phyloP scores from a whole-genome alignment of 2,113 vertebrate species.

The Dendropsophus ebraccatus region DNA sequence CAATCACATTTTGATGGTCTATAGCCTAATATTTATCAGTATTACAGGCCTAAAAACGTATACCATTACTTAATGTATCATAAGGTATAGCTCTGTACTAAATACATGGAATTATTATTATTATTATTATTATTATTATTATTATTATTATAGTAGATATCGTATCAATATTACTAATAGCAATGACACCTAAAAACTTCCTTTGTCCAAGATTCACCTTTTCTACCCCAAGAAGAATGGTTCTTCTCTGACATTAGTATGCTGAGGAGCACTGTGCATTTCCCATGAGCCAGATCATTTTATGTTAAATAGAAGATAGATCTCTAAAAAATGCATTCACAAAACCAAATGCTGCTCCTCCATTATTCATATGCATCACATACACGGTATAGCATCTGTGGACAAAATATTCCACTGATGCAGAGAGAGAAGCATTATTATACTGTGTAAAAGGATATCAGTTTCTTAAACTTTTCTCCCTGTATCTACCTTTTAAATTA shows the following conservation, averaged over 20 bases:
- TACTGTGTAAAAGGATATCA: background rate
- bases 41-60: too few species aligned
- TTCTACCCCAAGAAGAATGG: background rate
- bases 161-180: background rate
- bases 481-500: background rate
- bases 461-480: background rate
- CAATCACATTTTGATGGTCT: too few species aligned
- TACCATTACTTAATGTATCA: too few species aligned
- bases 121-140: too few species aligned
- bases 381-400: background rate
- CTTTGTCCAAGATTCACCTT: background rate
- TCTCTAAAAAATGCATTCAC: background rate
- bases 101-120: too few species aligned
- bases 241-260: background rate
- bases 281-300: background rate
- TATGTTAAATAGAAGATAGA: conserved; percentile 4
- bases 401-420: background rate
- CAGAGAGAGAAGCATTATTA: background rate
- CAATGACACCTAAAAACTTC: background rate
- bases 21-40: too few species aligned
- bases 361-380: conserved; percentile 10
- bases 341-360: background rate
- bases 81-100: too few species aligned
- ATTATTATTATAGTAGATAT: background rate
- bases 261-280: background rate